Evolutionary conservation across 2,797 vertebrate genomes (phyloP).

Genomic region (Apogon hyalosoma): DNA sequence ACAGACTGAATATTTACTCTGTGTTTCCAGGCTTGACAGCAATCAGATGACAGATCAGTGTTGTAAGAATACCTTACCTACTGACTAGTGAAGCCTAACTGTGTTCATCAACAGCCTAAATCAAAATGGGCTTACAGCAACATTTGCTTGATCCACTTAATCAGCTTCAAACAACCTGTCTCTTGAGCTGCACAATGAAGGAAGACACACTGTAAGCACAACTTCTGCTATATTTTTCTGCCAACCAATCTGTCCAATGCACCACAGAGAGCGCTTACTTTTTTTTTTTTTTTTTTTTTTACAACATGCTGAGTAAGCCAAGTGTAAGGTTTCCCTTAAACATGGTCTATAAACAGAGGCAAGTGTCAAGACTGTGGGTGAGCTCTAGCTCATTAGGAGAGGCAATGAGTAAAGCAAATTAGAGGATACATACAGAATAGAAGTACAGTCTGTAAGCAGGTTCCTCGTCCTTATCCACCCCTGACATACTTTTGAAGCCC

Average conservation of each 20-base stretch:
- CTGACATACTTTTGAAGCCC: slow-evolving; percentile 81
- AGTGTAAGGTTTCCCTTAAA: slow-evolving; percentile 76
- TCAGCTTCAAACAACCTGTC: slow-evolving; percentile 64
- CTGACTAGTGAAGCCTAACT: slow-evolving; percentile 39
- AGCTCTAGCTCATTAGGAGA: slow-evolving; percentile 38
- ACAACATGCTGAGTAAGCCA: slow-evolving; percentile 61
- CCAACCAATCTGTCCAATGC: slow-evolving; percentile 39
- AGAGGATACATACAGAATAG: slow-evolving; percentile 86
- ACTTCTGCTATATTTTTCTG: slow-evolving; percentile 28
- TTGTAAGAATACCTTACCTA: slow-evolving; percentile 34
- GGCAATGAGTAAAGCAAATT: slow-evolving; percentile 43
- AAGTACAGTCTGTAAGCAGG: slow-evolving; percentile 84
- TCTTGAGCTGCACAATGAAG: slow-evolving; percentile 39
- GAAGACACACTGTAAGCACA: slow-evolving; percentile 23
- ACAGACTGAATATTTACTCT: slow-evolving; percentile 61
- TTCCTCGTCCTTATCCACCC: slow-evolving; percentile 81
- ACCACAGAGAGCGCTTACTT: slow-evolving; percentile 29
- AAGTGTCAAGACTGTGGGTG: slow-evolving; percentile 45
- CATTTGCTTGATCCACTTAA: slow-evolving; percentile 65
- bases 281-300: slow-evolving; percentile 52
- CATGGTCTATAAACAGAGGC: slow-evolving; percentile 55
- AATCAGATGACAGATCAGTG: slow-evolving; percentile 40
- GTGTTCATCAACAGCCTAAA: slow-evolving; percentile 31
- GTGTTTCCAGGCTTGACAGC: slow-evolving; percentile 44
- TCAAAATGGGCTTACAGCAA: slow-evolving; percentile 56